Percentiles rank a stretch among this genome's conserved stretches.
Conservation (phyloP, 2,888 invertebrate genomes). For the Drosophila formosana region DNA sequence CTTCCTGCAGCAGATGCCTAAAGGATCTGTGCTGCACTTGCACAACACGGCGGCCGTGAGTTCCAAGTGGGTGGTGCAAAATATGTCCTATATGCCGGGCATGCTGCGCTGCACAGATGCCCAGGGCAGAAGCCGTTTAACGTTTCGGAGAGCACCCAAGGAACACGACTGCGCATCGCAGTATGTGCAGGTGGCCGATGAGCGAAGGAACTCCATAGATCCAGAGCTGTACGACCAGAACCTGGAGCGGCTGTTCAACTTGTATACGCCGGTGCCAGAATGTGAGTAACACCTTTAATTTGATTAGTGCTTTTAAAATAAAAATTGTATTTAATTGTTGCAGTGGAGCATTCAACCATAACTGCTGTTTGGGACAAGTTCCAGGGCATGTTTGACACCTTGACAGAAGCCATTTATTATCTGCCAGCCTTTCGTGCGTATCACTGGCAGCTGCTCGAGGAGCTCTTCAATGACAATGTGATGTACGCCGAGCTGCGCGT, state of each 20-base stretch:
- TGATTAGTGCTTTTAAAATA: background rate
- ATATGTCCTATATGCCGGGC: constrained; percentile 86
- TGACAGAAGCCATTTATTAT: constrained; percentile 86
- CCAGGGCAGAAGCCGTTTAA: constrained; percentile 57
- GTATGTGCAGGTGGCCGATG: constrained; percentile 75
- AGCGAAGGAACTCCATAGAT: constrained; percentile 84
- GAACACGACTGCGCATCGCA: constrained; percentile 70
- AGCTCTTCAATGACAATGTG: constrained; percentile 88
- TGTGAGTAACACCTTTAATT: constrained; percentile 56
- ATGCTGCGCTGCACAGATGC: constrained; percentile 76
- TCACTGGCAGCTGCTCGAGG: constrained; percentile 86
- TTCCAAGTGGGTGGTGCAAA: constrained; percentile 86
- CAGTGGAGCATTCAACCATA: constrained; percentile 82
- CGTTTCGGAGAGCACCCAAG: constrained; percentile 65
- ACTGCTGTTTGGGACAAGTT: constrained; percentile 86
- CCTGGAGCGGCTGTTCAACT: constrained; percentile 87
- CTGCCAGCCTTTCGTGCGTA: constrained; percentile 87
- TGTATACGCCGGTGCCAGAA: constrained; percentile 86
- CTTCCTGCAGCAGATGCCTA: constrained; percentile 87
- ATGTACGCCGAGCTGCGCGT: constrained; percentile 87
- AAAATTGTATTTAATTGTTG: background rate
- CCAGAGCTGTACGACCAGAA: constrained; percentile 86
- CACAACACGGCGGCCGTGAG: constrained; percentile 86
- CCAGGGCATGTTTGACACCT: constrained; percentile 85
- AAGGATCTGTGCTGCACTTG: constrained; percentile 86